Conservation (phyloP, 2,797 vertebrate species). For the Protonibea diacanthus region DNA sequence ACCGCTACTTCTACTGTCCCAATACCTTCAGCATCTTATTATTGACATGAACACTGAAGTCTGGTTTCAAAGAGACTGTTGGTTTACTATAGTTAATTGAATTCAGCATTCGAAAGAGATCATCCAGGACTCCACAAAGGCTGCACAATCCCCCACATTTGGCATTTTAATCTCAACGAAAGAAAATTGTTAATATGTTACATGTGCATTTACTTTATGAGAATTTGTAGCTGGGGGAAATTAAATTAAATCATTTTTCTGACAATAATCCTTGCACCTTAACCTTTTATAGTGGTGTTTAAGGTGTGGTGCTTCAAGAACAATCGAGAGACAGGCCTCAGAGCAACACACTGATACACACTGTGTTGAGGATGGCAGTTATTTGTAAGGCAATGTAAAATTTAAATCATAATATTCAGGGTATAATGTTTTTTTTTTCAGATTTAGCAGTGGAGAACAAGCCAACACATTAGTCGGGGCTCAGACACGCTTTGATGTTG, state of each 20-base stretch:
- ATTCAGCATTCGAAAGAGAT: background rate
- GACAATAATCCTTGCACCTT: background rate
- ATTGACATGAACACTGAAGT: background rate
- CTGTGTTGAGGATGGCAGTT: background rate
- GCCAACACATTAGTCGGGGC: background rate
- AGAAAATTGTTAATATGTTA: background rate
- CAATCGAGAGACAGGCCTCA: background rate
- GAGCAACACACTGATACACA: background rate
- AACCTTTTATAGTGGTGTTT: background rate
- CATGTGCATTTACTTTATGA: too few relatives aligned
- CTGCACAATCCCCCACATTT: background rate
- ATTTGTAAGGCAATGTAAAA: background rate
- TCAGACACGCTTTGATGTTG: background rate
- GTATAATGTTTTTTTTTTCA: background rate
- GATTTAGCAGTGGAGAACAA: background rate
- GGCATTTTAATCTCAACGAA: background rate
- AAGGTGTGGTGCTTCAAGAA: background rate
- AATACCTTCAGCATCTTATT: background rate
- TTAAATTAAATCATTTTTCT: background rate
- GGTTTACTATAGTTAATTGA: constrained; percentile 20
- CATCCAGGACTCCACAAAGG: background rate
- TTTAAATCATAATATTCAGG: background rate
- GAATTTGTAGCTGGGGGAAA: too few relatives aligned
- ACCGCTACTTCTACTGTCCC: background rate
- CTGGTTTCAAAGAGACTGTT: too few relatives aligned